phyloP scores from a whole-genome alignment of 2,888 invertebrate species.

The Drosophila cracens region DNA sequence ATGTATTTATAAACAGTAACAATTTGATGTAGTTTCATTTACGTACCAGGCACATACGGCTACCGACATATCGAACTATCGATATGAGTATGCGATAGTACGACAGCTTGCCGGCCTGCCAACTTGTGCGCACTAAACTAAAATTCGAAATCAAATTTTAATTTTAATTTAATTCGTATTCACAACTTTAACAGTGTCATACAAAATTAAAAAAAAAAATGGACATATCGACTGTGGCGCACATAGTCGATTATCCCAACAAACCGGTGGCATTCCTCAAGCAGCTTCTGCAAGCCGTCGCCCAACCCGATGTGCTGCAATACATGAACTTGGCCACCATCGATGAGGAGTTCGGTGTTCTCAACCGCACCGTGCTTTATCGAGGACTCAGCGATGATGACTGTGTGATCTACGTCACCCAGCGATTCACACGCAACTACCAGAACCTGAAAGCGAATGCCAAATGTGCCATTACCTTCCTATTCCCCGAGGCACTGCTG shows the following conservation, averaged over 20 bases:
- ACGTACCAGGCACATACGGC: slow-evolving; percentile 28
- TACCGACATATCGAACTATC: slow-evolving; percentile 21
- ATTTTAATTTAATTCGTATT: background rate
- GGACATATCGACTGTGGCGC: slow-evolving; percentile 58
- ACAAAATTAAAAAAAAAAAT: background rate
- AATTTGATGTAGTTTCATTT: slow-evolving; percentile 42
- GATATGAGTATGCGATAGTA: background rate
- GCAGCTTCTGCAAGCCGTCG: slow-evolving; percentile 50
- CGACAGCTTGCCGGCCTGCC: slow-evolving; percentile 26
- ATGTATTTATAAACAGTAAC: slow-evolving; percentile 62
- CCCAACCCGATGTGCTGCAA: slow-evolving; percentile 12
- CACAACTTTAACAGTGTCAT: background rate
- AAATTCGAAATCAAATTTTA: slow-evolving; percentile 29
- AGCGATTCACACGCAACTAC: slow-evolving; percentile 80
- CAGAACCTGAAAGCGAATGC: slow-evolving; percentile 74
- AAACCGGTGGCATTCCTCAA: slow-evolving; percentile 75
- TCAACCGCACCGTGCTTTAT: slow-evolving; percentile 81
- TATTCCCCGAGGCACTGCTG: slow-evolving; percentile 49
- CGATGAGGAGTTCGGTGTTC: slow-evolving; percentile 78
- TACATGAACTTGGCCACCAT: slow-evolving; percentile 82
- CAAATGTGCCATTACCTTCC: slow-evolving; percentile 71
- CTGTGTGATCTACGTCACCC: slow-evolving; percentile 78
- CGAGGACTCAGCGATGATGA: slow-evolving; percentile 74
- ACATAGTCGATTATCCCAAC: slow-evolving; percentile 61
- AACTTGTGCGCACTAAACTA: slow-evolving; percentile 15